Evolutionary conservation across 2,888 invertebrate species (phyloP).

Genomic region (Lypha dubia): DNA sequence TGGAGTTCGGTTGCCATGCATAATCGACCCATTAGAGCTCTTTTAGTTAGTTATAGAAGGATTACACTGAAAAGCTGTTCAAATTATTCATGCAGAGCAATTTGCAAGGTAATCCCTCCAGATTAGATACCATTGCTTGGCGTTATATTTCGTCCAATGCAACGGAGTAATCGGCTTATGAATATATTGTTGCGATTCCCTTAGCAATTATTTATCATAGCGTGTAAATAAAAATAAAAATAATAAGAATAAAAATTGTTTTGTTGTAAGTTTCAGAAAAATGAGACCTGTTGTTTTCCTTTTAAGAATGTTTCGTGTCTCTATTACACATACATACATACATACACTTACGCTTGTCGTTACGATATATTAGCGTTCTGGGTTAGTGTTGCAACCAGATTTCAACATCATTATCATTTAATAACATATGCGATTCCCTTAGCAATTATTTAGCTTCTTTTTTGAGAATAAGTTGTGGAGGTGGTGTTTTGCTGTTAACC

Average conservation of each 20-base stretch:
- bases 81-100: no score
- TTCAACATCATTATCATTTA: slow-evolving; percentile 56
- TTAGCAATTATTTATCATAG: slow-evolving; percentile 69
- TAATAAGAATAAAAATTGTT: slow-evolving; percentile 31
- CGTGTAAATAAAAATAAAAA: slow-evolving; percentile 55
- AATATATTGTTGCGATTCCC: slow-evolving; percentile 68
- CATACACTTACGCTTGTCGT: slow-evolving; percentile 49
- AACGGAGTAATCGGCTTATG: slow-evolving; percentile 26
- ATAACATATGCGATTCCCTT: slow-evolving; percentile 71
- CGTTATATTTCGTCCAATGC: neutral
- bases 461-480: slow-evolving; percentile 37
- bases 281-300: slow-evolving; percentile 36
- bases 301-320: slow-evolving; percentile 21
- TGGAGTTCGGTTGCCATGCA: no score
- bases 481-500: neutral
- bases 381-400: slow-evolving; percentile 47
- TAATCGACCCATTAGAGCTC: no score
- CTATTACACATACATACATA: slow-evolving; percentile 45
- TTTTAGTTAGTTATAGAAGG: no score
- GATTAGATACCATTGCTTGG: neutral
- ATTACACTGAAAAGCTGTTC: no score
- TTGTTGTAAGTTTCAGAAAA: slow-evolving; percentile 54
- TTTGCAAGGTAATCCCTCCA: neutral
- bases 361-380: slow-evolving; percentile 12
- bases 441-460: slow-evolving; percentile 68